A percentile compares a stretch with the other conserved stretches of the same genome.
Conservation (phyloP, 2,888 invertebrate genomes). For the Hypomecis atomaria region DNA sequence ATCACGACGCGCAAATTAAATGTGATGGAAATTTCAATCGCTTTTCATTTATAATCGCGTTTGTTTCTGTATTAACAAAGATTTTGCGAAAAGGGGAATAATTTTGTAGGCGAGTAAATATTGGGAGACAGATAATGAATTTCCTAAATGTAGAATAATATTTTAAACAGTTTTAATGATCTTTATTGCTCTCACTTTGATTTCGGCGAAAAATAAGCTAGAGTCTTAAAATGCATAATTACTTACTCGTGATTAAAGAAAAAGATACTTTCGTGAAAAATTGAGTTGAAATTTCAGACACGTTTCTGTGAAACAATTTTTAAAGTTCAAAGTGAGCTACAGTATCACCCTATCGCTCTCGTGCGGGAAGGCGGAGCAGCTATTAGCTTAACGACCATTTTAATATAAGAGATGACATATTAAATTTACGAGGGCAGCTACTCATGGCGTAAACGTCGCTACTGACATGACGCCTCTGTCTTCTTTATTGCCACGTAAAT, state of each 20-base stretch:
- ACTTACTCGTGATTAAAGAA: conserved; percentile 11
- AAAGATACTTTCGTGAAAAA: conserved; percentile 9
- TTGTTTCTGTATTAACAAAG: conserved; percentile 44
- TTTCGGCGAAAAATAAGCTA: conserved; percentile 3
- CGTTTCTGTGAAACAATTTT: conserved; percentile 44
- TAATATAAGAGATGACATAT: conserved; percentile 83
- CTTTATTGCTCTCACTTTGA: conserved; percentile 39
- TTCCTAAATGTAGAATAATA: conserved; percentile 40
- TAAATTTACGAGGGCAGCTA: conserved; percentile 82
- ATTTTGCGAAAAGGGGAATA: conserved; percentile 37
- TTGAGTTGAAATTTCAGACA: conserved; percentile 3
- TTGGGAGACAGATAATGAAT: conserved; percentile 39
- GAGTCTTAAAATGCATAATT: conserved; percentile 3
- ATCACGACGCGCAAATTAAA: conserved; percentile 43
- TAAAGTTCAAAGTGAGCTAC: conserved; percentile 65
- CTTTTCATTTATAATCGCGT: conserved; percentile 46
- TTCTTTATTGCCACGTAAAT: conserved; percentile 79
- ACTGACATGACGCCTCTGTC: conserved; percentile 77
- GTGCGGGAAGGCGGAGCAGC: conserved; percentile 72
- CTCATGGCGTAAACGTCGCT: conserved; percentile 70
- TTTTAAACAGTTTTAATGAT: conserved; percentile 31
- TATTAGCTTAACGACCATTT: conserved; percentile 84
- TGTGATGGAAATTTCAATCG: conserved; percentile 45
- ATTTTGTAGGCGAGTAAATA: conserved; percentile 43
- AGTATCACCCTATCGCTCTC: conserved; percentile 70